Evolutionary conservation across 1,140 invertebrate genomes (phyloP).

Genomic region (Trichogramma pretiosum): DNA sequence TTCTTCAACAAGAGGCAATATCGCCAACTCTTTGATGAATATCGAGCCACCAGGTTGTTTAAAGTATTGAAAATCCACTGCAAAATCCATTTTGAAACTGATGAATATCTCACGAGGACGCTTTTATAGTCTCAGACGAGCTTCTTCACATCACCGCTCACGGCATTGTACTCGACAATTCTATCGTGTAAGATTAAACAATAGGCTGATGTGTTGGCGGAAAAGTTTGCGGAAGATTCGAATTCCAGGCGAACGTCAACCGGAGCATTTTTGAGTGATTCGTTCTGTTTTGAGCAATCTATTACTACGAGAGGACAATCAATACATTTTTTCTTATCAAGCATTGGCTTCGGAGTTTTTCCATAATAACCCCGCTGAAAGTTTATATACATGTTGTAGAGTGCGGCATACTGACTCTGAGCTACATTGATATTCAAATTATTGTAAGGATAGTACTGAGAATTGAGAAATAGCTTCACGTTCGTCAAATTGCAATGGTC

Average conservation of each 20-base stretch:
- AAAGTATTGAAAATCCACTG: too few relatives aligned
- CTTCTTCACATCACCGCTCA: conserved; percentile 14
- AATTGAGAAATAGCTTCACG: conserved; percentile 8
- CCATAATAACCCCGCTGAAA: conserved; percentile 11
- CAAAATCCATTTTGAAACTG: too few relatives aligned
- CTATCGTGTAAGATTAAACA: conserved; percentile 20
- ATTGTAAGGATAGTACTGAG: not conserved
- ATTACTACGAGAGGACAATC: conserved; percentile 14
- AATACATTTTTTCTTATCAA: conserved; percentile 2
- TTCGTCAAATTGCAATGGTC: conserved; percentile 7
- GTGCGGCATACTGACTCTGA: too few relatives aligned
- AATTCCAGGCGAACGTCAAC: conserved; percentile 18
- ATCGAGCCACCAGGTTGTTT: too few relatives aligned
- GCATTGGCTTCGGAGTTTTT: not conserved
- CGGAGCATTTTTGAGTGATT: conserved; percentile 10
- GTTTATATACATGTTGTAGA: conserved; percentile 9
- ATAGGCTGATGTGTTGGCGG: conserved; percentile 16
- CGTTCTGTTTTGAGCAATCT: conserved; percentile 19
- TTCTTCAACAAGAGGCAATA: too few relatives aligned
- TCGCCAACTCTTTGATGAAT: too few relatives aligned
- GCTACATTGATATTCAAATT: not conserved
- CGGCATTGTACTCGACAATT: conserved; percentile 14
- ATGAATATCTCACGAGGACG: too few relatives aligned
- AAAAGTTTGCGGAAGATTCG: conserved; percentile 5
- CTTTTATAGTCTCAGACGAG: too few relatives aligned